Percentiles rank a stretch among this genome's conserved stretches.
phyloP scores from a whole-genome alignment of 2,888 invertebrate genomes.

The Machimus rusticus region DNA sequence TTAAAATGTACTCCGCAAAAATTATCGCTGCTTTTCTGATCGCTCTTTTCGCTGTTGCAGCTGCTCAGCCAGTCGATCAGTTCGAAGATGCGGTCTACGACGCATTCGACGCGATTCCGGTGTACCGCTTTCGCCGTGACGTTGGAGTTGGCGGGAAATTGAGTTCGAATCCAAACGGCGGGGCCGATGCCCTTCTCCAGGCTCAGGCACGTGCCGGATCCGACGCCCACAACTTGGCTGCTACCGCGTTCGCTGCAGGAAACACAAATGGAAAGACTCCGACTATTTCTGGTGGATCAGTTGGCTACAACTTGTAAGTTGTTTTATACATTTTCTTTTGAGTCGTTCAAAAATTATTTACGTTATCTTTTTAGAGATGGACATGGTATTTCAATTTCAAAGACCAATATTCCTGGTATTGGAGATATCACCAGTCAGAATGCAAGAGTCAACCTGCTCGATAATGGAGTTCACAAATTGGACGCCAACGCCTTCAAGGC shows the following conservation, averaged over 20 bases:
- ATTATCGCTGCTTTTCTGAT: neutral
- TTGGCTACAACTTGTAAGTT: slow-evolving; percentile 40
- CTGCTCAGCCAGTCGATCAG: neutral
- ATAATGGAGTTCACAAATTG: slow-evolving; percentile 50
- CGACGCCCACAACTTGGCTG: slow-evolving; percentile 32
- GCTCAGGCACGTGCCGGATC: slow-evolving; percentile 6
- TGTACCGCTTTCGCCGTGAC: neutral
- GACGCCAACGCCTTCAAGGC: slow-evolving; percentile 52
- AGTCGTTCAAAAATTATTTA: neutral
- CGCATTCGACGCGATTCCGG: neutral
- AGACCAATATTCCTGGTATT: slow-evolving; percentile 51
- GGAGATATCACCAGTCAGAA: slow-evolving; percentile 50
- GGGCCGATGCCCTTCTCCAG: neutral
- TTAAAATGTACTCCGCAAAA: neutral
- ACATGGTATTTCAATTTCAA: slow-evolving; percentile 53
- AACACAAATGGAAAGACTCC: slow-evolving; percentile 11
- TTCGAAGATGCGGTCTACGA: neutral
- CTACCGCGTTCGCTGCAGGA: slow-evolving; percentile 17
- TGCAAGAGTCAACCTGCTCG: slow-evolving; percentile 52
- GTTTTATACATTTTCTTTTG: neutral
- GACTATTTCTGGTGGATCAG: slow-evolving; percentile 9
- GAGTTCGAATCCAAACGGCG: slow-evolving; percentile 25
- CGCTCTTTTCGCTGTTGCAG: neutral
- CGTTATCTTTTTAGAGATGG: slow-evolving; percentile 52
- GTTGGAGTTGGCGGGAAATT: slow-evolving; percentile 39